phyloP scores from a whole-genome alignment of 2,113 vertebrate species.

The Vulpes lagopus region DNA sequence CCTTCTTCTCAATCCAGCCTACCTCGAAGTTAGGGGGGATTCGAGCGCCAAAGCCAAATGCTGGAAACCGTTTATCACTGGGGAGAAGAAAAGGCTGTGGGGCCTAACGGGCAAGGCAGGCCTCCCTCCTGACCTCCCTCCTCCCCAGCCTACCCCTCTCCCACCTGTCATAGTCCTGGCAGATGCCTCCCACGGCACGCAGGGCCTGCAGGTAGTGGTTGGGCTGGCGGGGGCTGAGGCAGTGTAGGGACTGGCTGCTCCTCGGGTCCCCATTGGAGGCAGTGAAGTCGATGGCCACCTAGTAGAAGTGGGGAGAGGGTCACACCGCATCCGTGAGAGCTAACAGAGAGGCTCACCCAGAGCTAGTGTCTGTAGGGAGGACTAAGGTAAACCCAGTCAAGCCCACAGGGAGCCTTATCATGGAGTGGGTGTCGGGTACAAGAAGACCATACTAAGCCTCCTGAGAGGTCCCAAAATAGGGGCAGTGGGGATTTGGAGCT shows the following conservation, averaged over 20 bases:
- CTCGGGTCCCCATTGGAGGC: conserved; percentile 86
- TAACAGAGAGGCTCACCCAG: neutral
- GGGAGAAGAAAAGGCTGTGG: conserved; percentile 56
- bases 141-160: too few relatives aligned
- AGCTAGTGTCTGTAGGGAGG: neutral
- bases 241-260: conserved; percentile 85
- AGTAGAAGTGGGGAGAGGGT: neutral
- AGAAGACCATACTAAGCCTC: neutral
- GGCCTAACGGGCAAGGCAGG: neutral
- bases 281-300: conserved; percentile 87
- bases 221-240: conserved; percentile 84
- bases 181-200: conserved; percentile 85
- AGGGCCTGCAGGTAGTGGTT: conserved; percentile 86
- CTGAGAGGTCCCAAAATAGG: neutral
- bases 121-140: neutral
- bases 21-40: conserved; percentile 86
- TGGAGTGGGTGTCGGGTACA: neutral
- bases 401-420: neutral
- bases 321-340: neutral
- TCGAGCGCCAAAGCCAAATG: conserved; percentile 86
- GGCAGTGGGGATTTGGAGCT: neutral
- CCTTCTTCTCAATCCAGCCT: neutral
- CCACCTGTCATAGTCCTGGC: conserved; percentile 87
- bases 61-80: conserved; percentile 86
- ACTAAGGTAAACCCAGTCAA: neutral